Percentiles rank a stretch among this genome's conserved stretches.
phyloP scores from a whole-genome alignment of 1,140 invertebrate species.

The Pogonomyrmex barbatus region DNA sequence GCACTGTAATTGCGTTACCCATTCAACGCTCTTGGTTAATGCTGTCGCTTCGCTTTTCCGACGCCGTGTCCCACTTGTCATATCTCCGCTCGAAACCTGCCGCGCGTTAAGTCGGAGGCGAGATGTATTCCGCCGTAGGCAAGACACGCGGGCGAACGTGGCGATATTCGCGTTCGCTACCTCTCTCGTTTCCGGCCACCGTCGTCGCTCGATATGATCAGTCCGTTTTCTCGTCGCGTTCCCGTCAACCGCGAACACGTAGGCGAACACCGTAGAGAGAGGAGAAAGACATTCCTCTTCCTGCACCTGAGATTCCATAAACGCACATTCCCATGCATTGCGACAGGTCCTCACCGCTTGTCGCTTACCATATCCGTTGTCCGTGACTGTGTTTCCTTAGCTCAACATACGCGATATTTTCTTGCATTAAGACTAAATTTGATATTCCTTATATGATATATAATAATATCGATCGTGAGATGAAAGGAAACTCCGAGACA shows the following conservation, averaged over 20 bases:
- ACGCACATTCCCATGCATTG: slow-evolving; percentile 18
- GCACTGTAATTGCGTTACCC: slow-evolving; percentile 50
- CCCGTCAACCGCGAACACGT: slow-evolving; percentile 39
- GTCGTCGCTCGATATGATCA: slow-evolving; percentile 38
- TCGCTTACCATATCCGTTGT: not conserved
- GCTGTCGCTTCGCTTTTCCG: slow-evolving; percentile 52
- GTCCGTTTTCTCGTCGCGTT: slow-evolving; percentile 22
- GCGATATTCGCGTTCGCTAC: slow-evolving; percentile 31
- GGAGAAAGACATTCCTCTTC: not conserved
- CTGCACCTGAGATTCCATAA: slow-evolving; percentile 14
- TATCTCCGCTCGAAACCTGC: slow-evolving; percentile 3
- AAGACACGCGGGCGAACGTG: slow-evolving; percentile 34
- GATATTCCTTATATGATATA: not conserved
- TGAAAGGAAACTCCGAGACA: not conserved
- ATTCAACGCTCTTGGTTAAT: slow-evolving; percentile 52
- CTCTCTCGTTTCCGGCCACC: slow-evolving; percentile 14
- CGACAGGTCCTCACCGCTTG: slow-evolving; percentile 25
- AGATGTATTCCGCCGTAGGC: not conserved
- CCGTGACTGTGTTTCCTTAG: not conserved
- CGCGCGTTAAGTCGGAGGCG: slow-evolving; percentile 25
- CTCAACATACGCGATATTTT: not conserved
- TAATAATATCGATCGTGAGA: not conserved
- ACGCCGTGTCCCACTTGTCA: slow-evolving; percentile 21
- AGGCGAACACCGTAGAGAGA: not conserved
- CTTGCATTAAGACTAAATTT: not conserved